phyloP scores from a whole-genome alignment of 1,140 invertebrate species.

The Hylaeus volcanicus region DNA sequence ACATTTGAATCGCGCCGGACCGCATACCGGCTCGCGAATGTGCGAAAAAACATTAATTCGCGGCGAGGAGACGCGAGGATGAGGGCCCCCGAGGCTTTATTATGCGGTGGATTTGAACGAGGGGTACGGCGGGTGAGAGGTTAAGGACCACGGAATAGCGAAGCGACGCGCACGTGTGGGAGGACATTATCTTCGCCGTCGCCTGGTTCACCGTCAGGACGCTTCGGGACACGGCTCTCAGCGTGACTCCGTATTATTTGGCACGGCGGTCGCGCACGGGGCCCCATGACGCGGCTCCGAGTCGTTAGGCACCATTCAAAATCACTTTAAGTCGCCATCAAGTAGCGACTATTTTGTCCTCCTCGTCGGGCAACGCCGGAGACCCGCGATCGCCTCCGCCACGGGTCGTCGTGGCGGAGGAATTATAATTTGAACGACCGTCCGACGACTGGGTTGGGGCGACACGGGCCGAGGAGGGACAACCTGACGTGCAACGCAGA shows the following conservation, averaged over 20 bases:
- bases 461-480: constrained; percentile 51
- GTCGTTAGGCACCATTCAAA: constrained; percentile 80
- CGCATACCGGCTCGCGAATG: constrained; percentile 45
- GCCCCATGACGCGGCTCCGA: constrained; percentile 75
- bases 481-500: constrained; percentile 40
- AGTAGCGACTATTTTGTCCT: constrained; percentile 77
- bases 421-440: constrained; percentile 71
- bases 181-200: constrained; percentile 76
- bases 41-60: constrained; percentile 55
- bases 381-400: not conserved
- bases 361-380: constrained; percentile 28
- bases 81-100: constrained; percentile 33
- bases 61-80: constrained; percentile 36
- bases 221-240: constrained; percentile 68
- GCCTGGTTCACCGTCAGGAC: constrained; percentile 64
- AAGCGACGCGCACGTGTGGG: constrained; percentile 76
- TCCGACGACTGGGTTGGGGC: constrained; percentile 40
- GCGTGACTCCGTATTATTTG: constrained; percentile 79
- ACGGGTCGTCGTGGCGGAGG: constrained; percentile 28
- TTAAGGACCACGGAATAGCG: constrained; percentile 72
- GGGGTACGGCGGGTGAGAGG: constrained; percentile 60
- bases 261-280: constrained; percentile 67
- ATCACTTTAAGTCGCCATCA: constrained; percentile 78
- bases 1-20: constrained; percentile 50
- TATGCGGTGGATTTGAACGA: constrained; percentile 57